These are phyloP conservation scores for Drosophila yooni DNA, from an alignment of 2,888 invertebrate species.

Conservation along the genomic window DNA sequence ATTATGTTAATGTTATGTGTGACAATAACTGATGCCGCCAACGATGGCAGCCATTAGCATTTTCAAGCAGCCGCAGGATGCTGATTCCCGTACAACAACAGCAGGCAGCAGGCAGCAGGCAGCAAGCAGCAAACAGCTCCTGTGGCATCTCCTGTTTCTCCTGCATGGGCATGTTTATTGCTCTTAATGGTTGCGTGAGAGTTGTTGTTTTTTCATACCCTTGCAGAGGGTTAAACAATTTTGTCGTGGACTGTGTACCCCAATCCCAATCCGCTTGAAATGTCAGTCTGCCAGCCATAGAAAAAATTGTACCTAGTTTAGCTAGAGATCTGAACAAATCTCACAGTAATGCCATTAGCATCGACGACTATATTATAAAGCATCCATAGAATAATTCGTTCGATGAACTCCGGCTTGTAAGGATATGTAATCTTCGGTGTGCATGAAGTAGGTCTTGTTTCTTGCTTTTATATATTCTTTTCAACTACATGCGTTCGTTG, in stretches of 20 bases:
- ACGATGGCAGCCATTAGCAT: conserved; percentile 72
- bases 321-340: background rate
- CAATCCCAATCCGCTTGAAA: background rate
- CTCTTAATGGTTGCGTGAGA: conserved; percentile 77
- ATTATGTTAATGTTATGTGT: conserved; percentile 84
- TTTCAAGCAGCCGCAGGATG: conserved; percentile 44
- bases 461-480: background rate
- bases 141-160: conserved; percentile 21
- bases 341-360: background rate
- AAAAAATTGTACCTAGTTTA: background rate
- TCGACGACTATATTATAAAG: background rate
- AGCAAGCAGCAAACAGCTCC: conserved; percentile 7
- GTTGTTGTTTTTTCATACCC: conserved; percentile 27
- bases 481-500: conserved; percentile 32
- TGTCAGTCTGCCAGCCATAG: background rate
- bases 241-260: too few species aligned
- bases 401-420: background rate
- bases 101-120: background rate
- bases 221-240: background rate
- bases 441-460: background rate
- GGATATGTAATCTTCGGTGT: background rate
- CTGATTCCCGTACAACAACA: background rate
- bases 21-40: conserved; percentile 65
- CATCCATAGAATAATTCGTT: background rate
- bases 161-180: conserved; percentile 78